Conservation (phyloP, 2,797 vertebrate genomes). For the Coreius guichenoti region DNA sequence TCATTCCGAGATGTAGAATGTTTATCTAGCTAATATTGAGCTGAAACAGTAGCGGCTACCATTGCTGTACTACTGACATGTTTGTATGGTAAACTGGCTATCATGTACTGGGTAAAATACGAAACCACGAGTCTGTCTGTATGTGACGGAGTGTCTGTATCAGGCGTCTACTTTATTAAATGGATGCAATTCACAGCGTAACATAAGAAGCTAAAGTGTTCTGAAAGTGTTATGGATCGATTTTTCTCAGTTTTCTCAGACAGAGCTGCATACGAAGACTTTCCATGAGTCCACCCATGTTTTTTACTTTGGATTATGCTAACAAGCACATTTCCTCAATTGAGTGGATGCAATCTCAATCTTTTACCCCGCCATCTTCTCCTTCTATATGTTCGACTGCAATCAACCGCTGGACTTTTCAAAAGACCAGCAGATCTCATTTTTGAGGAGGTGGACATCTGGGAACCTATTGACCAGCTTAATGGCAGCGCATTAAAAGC, state of each 20-base stretch:
- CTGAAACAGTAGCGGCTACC: neutral
- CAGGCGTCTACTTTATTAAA: slow-evolving; percentile 43
- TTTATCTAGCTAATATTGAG: slow-evolving; percentile 4
- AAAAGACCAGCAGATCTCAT: neutral
- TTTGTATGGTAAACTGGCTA: slow-evolving; percentile 10
- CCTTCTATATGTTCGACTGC: neutral
- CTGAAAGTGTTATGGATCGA: slow-evolving; percentile 43
- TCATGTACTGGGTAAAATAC: neutral
- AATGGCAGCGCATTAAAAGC: slow-evolving; percentile 55
- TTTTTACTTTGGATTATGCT: slow-evolving; percentile 20
- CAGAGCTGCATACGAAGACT: slow-evolving; percentile 6
- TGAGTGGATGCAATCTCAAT: slow-evolving; percentile 19
- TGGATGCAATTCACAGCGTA: slow-evolving; percentile 43
- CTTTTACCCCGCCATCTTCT: neutral
- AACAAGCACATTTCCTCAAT: slow-evolving; percentile 20
- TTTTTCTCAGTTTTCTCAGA: slow-evolving; percentile 36
- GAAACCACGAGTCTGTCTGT: slow-evolving; percentile 12
- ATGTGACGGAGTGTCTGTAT: slow-evolving; percentile 34
- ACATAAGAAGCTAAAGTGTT: slow-evolving; percentile 51
- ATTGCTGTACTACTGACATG: neutral
- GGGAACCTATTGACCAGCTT: slow-evolving; percentile 51
- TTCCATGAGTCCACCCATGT: neutral
- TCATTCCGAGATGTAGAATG: neutral
- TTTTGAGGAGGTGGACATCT: slow-evolving; percentile 56
- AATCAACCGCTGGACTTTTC: slow-evolving; percentile 28